Evolutionary conservation across 2,888 invertebrate species (phyloP).

Genomic region (Mythimna albipuncta): DNA sequence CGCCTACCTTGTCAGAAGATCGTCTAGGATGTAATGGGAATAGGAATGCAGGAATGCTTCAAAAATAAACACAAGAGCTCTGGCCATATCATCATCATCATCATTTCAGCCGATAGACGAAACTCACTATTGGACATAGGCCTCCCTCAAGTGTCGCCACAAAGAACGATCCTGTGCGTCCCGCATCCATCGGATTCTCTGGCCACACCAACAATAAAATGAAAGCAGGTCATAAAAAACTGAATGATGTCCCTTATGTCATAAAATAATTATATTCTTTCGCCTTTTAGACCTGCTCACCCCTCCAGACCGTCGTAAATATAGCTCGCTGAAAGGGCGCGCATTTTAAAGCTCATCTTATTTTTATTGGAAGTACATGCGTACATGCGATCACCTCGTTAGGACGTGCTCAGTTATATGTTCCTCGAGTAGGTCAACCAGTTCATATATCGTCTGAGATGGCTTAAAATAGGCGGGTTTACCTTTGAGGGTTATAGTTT

Average conservation of each 20-base stretch:
- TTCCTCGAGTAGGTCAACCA: constrained; percentile 34
- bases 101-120: too few relatives aligned
- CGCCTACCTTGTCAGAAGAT: too few relatives aligned
- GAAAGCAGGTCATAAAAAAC: constrained; percentile 10
- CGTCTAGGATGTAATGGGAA: too few relatives aligned
- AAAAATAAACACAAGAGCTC: too few relatives aligned
- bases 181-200: background rate
- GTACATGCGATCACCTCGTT: constrained; percentile 53
- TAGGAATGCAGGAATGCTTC: too few relatives aligned
- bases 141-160: too few relatives aligned
- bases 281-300: constrained; percentile 2
- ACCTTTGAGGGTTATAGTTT: too few relatives aligned
- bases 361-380: constrained; percentile 38
- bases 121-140: too few relatives aligned
- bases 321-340: constrained; percentile 51
- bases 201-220: background rate
- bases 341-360: constrained; percentile 48
- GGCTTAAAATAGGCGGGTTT: constrained; percentile 3
- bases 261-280: constrained; percentile 40
- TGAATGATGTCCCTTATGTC: constrained; percentile 5
- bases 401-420: constrained; percentile 29
- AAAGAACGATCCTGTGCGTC: too few relatives aligned
- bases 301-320: constrained; percentile 40
- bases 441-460: constrained; percentile 20
- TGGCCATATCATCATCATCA: too few relatives aligned